phyloP scores from a whole-genome alignment of 2,797 vertebrate species.

The Coluber constrictor region DNA sequence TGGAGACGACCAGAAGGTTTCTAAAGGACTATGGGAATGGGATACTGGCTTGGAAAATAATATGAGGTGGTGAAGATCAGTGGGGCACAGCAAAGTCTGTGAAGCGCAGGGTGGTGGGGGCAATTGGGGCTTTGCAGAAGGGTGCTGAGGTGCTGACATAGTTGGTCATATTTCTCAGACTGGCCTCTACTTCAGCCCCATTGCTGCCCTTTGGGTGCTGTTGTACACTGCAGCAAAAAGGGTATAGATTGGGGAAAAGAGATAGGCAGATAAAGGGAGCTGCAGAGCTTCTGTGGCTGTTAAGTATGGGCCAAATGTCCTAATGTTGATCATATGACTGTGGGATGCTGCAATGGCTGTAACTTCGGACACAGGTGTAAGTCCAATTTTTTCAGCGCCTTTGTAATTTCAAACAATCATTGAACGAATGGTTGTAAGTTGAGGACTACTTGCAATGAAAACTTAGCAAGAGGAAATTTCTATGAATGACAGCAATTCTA shows the following conservation, averaged over 20 bases:
- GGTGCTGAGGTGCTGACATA: background rate
- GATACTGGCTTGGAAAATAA: background rate
- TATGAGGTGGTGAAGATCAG: background rate
- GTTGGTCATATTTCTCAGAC: background rate
- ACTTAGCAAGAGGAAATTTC: background rate
- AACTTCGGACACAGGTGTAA: background rate
- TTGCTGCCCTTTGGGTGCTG: background rate
- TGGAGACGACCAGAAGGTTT: background rate
- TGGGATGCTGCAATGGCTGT: background rate
- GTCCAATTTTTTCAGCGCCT: background rate
- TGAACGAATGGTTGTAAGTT: background rate
- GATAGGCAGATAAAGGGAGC: background rate
- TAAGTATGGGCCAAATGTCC: background rate
- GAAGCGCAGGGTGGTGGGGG: background rate
- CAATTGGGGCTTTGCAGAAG: background rate
- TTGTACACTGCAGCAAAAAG: background rate
- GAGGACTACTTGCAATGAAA: background rate
- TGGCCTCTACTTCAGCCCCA: background rate
- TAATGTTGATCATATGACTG: background rate
- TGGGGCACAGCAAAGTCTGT: background rate
- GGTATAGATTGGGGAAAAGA: background rate
- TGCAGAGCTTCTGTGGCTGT: background rate
- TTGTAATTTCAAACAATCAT: background rate
- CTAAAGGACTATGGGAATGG: background rate
- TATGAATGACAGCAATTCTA: background rate